These are phyloP conservation scores for Sceloporus undulatus DNA, from an alignment of 2,113 vertebrate species.

Conservation along the genomic window DNA sequence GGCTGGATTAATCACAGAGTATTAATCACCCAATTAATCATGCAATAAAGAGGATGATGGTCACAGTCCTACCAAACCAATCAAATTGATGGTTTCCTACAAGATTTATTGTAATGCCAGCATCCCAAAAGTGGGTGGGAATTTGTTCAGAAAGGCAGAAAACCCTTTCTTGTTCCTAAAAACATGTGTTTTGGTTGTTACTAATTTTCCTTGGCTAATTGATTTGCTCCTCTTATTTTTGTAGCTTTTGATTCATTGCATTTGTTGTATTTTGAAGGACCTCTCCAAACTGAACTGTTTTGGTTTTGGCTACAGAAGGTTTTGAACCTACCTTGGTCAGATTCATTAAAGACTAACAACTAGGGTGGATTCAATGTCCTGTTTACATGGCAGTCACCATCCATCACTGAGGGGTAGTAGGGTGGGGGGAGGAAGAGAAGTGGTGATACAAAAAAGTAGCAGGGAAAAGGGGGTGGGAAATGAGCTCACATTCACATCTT, in stretches of 20 bases:
- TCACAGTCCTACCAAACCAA: background rate
- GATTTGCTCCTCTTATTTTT: background rate
- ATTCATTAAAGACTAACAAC: too few species aligned
- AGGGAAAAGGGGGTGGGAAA: too few species aligned
- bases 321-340: too few species aligned
- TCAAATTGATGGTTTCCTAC: background rate
- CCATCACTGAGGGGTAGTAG: too few species aligned
- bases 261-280: background rate
- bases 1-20: background rate
- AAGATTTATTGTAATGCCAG: too few species aligned
- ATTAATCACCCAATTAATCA: constrained; percentile 4
- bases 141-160: background rate
- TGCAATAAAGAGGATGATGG: background rate
- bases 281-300: too few species aligned
- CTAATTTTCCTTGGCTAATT: background rate
- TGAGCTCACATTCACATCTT: too few species aligned
- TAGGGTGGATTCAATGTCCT: too few species aligned
- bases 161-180: background rate
- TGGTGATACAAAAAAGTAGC: too few species aligned
- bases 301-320: too few species aligned
- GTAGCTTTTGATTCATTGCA: background rate
- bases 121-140: background rate
- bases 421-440: too few species aligned
- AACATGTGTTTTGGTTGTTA: background rate
- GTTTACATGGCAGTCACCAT: too few species aligned